Percentiles rank a stretch among this genome's conserved stretches.
These are phyloP conservation scores for Anableps anableps DNA, from an alignment of 2,797 vertebrate species.

Conservation along the genomic window DNA sequence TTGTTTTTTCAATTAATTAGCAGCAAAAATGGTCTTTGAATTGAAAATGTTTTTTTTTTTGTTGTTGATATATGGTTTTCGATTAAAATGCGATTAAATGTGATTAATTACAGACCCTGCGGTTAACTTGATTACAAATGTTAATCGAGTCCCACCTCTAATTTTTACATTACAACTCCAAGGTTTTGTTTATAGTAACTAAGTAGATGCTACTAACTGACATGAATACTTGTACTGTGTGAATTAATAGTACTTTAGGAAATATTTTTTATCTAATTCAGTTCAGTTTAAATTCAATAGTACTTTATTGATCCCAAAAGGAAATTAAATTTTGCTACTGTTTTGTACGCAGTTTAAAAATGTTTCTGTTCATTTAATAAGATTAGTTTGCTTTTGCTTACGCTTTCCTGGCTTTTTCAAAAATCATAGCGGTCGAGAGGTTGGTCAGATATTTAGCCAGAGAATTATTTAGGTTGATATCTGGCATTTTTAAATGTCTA, in stretches of 20 bases:
- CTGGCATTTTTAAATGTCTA: not conserved
- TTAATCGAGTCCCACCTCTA: no score
- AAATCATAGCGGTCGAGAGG: not conserved
- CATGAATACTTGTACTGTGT: not conserved
- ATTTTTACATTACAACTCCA: not conserved
- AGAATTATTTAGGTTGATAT: not conserved
- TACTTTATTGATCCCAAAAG: no score
- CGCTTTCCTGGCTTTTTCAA: not conserved
- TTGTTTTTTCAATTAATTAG: no score
- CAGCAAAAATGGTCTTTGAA: no score
- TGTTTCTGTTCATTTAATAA: not conserved
- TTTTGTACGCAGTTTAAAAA: not conserved
- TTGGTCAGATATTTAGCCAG: not conserved
- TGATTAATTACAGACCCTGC: no score
- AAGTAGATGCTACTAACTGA: not conserved
- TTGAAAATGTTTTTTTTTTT: no score
- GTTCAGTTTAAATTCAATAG: no score
- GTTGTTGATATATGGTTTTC: no score
- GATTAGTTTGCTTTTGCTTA: not conserved
- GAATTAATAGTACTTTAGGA: not conserved
- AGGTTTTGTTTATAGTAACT: not conserved
- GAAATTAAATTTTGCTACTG: no score
- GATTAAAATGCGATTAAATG: no score
- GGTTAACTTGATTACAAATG: no score
- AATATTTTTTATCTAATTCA: no score